Evolutionary conservation across 2,113 vertebrate species (phyloP).

Genomic region (Xenopus laevis): DNA sequence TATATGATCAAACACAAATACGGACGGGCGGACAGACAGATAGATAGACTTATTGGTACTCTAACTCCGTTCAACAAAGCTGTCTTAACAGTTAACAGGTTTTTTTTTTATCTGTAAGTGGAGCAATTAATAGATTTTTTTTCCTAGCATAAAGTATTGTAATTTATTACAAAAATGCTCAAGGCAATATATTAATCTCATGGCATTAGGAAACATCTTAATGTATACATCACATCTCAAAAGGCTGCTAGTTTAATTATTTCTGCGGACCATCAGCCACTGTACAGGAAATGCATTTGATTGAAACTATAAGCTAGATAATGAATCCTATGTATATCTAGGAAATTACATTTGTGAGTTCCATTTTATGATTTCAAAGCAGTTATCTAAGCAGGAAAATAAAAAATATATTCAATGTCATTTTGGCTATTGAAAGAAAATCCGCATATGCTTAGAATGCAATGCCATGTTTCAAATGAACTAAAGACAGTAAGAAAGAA

Average conservation of each 20-base stretch:
- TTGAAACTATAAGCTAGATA: slow-evolving; percentile 10
- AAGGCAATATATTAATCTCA: slow-evolving; percentile 1
- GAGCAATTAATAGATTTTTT: background rate
- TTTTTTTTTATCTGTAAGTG: too few relatives aligned
- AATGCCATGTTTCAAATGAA: slow-evolving; percentile 24
- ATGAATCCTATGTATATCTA: slow-evolving; percentile 13
- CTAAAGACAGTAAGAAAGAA: slow-evolving; percentile 28
- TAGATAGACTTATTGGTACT: too few relatives aligned
- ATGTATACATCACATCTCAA: slow-evolving; percentile 10
- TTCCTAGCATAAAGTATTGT: background rate
- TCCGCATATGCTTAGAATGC: slow-evolving; percentile 15
- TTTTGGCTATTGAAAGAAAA: background rate
- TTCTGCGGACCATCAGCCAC: slow-evolving; percentile 3
- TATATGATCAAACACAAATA: too few relatives aligned
- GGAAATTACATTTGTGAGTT: slow-evolving; percentile 15
- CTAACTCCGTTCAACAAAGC: too few relatives aligned
- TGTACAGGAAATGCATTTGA: background rate
- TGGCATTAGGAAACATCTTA: background rate
- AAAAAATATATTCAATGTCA: slow-evolving; percentile 9
- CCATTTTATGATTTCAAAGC: slow-evolving; percentile 2
- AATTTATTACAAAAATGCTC: background rate
- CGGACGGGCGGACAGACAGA: too few relatives aligned
- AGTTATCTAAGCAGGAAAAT: slow-evolving; percentile 19
- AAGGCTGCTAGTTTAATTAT: slow-evolving; percentile 19
- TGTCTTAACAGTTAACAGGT: too few relatives aligned